Percentiles rank a stretch among this genome's conserved stretches.
These are phyloP conservation scores for Craniophora ligustri DNA, from an alignment of 2,888 invertebrate species.

Conservation along the genomic window DNA sequence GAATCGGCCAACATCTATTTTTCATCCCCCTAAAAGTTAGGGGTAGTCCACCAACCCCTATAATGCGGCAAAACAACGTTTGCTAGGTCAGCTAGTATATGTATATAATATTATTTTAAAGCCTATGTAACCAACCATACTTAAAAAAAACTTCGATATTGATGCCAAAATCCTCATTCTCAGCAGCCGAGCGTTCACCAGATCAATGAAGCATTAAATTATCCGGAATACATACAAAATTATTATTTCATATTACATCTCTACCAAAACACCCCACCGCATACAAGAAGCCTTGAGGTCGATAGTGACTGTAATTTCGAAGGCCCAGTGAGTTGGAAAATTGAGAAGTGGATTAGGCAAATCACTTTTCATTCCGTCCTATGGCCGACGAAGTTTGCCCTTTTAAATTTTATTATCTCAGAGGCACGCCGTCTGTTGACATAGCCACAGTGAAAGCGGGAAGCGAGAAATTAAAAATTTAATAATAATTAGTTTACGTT, in stretches of 20 bases:
- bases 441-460: slow-evolving; percentile 52
- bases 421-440: slow-evolving; percentile 61
- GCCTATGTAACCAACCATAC: no score
- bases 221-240: neutral
- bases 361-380: slow-evolving; percentile 86
- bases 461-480: slow-evolving; percentile 51
- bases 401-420: slow-evolving; percentile 87
- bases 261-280: slow-evolving; percentile 20
- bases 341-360: slow-evolving; percentile 88
- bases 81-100: no score
- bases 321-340: slow-evolving; percentile 82
- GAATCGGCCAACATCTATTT: no score
- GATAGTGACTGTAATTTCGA: slow-evolving; percentile 72
- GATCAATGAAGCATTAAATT: neutral
- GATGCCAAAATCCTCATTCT: no score
- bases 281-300: slow-evolving; percentile 58
- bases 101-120: no score
- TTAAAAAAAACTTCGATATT: no score
- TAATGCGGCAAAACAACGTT: no score
- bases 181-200: neutral
- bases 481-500: slow-evolving; percentile 48
- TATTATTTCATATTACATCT: slow-evolving; percentile 8
- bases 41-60: no score
- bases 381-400: slow-evolving; percentile 83
- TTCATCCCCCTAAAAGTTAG: no score